Base-by-base conservation (phyloP, 1,140 invertebrate genomes). In the Papilio glaucus region DNA sequence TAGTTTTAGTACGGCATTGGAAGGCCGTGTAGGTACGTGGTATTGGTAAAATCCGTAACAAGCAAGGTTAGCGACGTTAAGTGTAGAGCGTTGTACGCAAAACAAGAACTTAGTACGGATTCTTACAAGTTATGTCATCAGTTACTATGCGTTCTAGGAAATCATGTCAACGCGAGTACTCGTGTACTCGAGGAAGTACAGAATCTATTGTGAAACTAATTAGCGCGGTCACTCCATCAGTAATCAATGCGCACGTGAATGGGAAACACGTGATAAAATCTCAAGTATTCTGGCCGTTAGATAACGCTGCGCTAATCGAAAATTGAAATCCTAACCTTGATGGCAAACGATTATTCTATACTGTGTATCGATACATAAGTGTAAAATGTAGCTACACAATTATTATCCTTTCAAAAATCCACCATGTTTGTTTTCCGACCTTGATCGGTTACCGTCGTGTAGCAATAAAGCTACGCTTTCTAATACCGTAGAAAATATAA, bases 131-230 rank as follows among this genome's bases (percentile, higher is more conserved):
- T 62, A 62, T 37, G 60, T 62, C 21, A 57, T 57, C 49, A 5
- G 21, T 24, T 21, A 24, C 18, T 53, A 26, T 9, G 10, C 49
- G n/a, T 57, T 57, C 49, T 57, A 57, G 3, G 49, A 24, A 57
- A 57, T 57, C 24, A 57, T 57, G 53, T 62, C 71, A 76, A 38
- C 33, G 49, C 62, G 45, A 38, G 41, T 33, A 49, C 18, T 45
- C 71, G 53, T 67, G 45, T 72, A 33, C 13, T 72, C 29, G n/a
- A 29, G 26, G 26, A 39, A 72, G 29, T 37, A 63, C 60, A 24
- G 42, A 53, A 18, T 39, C 45, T 37, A 68, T 73, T 73, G 63
- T 73, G 49, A 65, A 65, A 18, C 18, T 65, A 39, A 65, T 65
- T 39, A 65, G 62, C 21, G 15, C 37, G 15, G 18, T 65, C 38